phyloP scores from a whole-genome alignment of 2,113 vertebrate genomes.

The Vimba vimba region DNA sequence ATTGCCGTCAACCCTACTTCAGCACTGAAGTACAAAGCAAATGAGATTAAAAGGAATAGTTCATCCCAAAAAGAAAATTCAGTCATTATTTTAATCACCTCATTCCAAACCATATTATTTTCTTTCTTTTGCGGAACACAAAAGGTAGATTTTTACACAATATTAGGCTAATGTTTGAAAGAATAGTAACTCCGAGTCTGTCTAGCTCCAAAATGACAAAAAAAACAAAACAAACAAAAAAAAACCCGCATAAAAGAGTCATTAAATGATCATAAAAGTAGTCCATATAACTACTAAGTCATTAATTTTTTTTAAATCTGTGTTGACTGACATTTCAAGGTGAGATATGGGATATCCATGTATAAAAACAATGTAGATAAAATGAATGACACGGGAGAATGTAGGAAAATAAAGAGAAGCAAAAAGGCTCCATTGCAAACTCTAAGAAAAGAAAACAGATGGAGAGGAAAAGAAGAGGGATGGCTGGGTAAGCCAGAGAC shows the following conservation, averaged over 20 bases:
- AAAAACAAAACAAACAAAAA: background rate
- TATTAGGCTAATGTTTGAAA: background rate
- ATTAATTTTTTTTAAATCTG: too few species aligned
- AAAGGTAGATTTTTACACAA: background rate
- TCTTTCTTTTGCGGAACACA: background rate
- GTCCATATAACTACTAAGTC: background rate
- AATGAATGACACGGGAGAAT: background rate
- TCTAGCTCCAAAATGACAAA: background rate
- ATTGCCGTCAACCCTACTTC: background rate
- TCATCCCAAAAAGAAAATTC: background rate
- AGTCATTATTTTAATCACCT: background rate
- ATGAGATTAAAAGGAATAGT: background rate
- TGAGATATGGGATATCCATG: background rate
- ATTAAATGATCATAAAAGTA: background rate
- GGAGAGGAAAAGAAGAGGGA: slow-evolving; percentile 32
- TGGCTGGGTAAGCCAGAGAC: slow-evolving; percentile 29
- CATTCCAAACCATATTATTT: background rate
- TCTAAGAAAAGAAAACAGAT: slow-evolving; percentile 26
- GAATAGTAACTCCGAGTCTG: background rate
- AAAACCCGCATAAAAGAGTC: background rate
- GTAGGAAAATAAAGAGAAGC: background rate
- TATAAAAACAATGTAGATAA: background rate
- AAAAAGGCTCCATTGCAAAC: background rate
- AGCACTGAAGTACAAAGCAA: background rate
- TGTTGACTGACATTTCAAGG: background rate